phyloP scores from a whole-genome alignment of 2,888 invertebrate genomes.

The Drosophila hamatofila region DNA sequence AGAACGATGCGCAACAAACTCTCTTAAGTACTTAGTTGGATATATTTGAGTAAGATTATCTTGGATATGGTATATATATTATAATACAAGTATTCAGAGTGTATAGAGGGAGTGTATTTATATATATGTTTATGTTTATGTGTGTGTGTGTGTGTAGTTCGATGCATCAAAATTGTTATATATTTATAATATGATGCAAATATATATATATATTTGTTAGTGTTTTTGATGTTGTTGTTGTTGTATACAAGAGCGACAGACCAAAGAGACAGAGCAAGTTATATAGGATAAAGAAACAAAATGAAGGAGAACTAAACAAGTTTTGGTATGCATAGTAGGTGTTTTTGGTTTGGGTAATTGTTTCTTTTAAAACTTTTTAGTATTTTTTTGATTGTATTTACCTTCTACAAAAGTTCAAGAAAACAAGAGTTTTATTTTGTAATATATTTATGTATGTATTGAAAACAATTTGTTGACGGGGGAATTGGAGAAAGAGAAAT shows the following conservation, averaged over 20 bases:
- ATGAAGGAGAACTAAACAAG: slow-evolving; percentile 37
- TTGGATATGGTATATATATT: slow-evolving; percentile 15
- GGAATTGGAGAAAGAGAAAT: slow-evolving; percentile 81
- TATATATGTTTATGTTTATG: background rate
- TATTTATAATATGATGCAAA: slow-evolving; percentile 26
- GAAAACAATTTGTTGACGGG: slow-evolving; percentile 63
- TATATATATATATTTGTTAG: slow-evolving; percentile 34
- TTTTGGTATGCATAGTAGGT: slow-evolving; percentile 67
- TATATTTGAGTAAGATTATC: slow-evolving; percentile 31
- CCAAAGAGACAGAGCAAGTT: slow-evolving; percentile 63
- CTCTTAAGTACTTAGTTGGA: slow-evolving; percentile 23
- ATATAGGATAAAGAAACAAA: slow-evolving; percentile 46
- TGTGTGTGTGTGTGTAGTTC: slow-evolving; percentile 24
- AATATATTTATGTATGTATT: slow-evolving; percentile 66
- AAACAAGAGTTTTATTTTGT: slow-evolving; percentile 78
- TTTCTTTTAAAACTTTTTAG: slow-evolving; percentile 55
- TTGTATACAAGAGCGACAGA: slow-evolving; percentile 67
- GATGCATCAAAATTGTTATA: slow-evolving; percentile 41
- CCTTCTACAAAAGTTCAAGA: slow-evolving; percentile 85
- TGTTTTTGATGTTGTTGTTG: slow-evolving; percentile 31
- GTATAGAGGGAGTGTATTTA: background rate
- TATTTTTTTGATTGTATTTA: slow-evolving; percentile 81
- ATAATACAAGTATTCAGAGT: slow-evolving; percentile 28
- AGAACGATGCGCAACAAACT: slow-evolving; percentile 27
- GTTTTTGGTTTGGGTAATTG: slow-evolving; percentile 38